Evolutionary conservation across 2,797 vertebrate genomes (phyloP), one percentile per base, ranked within the genome.

Genomic region (Scolopax rusticola): DNA sequence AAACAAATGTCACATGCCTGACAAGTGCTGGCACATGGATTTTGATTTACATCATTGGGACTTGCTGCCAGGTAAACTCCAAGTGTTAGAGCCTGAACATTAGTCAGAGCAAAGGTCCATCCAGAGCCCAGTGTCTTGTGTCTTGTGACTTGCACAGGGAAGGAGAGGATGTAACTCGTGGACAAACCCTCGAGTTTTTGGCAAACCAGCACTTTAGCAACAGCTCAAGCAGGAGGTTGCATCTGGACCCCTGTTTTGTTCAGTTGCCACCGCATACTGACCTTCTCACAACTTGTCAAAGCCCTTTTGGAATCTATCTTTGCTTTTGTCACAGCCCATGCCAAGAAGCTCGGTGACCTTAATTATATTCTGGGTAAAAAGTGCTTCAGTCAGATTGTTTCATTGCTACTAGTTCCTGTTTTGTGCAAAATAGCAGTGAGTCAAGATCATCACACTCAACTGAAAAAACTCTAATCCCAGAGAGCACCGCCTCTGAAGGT

Each of bases 101-200:
- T 21, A 86, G 56, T 91, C 93, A 96, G 83, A 93, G 70, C 59
- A 79, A 76, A 84, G 67, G 43, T 50, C 74, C 54, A 56, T 70
- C 40, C 87, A 80, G 56, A 91, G n/a, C 75, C 61, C 59, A 8
- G 33, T 7, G 30, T 30, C 94, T 79, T 93, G 33, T 7, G 30
- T 30, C 94, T 79, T 93, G 84, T 96, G 95, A 95, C 70, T 94
- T 85, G 74, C 93, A 92, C 0, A 2, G 33, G 65, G 68, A 78
- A 78, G 40, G n/a, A 92, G 17, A 89, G 47, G 75, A 89, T 8
- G 23, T 15, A 78, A 63, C 17, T 90, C 80, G 30, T 76, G 88
- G 92, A 77, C 84, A 94, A 76, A 79, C 19, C 36, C 28, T 28
- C 67, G 45, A 63, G 23, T 17, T 83, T 79, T 73, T 88, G 80